Conservation (phyloP, 2,888 invertebrate genomes). For the Polylopha cassiicola region DNA sequence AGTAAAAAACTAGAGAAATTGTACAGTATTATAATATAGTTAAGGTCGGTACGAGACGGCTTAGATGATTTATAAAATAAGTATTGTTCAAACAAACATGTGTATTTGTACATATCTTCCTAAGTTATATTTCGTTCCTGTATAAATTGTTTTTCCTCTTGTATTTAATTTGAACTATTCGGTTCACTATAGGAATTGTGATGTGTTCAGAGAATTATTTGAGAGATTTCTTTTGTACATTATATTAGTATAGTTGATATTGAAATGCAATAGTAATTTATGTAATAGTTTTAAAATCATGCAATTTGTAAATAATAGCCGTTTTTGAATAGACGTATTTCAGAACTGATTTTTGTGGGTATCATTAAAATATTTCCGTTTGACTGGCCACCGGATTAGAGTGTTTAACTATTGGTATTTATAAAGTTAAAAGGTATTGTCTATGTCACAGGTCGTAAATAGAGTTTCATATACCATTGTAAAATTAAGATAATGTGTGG, state of each 20-base stretch:
- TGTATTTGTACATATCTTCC: conserved; percentile 72
- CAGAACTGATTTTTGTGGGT: conserved; percentile 40
- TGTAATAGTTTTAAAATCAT: conserved; percentile 64
- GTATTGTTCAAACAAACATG: conserved; percentile 64
- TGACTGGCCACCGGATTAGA: conserved; percentile 48
- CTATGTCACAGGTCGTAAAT: conserved; percentile 13
- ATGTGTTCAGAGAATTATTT: conserved; percentile 64
- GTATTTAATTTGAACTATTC: conserved; percentile 41
- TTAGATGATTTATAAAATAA: conserved; percentile 59
- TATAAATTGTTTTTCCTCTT: conserved; percentile 55
- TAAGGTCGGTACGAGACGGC: conserved; percentile 59
- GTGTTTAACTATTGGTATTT: conserved; percentile 30
- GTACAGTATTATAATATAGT: conserved; percentile 74
- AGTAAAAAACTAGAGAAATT: conserved; percentile 74
- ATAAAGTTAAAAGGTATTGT: conserved; percentile 26
- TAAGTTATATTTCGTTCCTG: conserved; percentile 74
- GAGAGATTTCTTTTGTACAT: conserved; percentile 62
- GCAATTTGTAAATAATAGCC: conserved; percentile 68
- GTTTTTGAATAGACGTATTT: conserved; percentile 43
- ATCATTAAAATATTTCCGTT: conserved; percentile 27
- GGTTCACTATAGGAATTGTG: conserved; percentile 68
- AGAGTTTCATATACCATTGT: conserved; percentile 57
- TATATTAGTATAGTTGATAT: conserved; percentile 67
- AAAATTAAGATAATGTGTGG: conserved; percentile 72
- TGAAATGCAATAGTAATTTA: conserved; percentile 77